These are phyloP conservation scores for Allobates femoralis DNA, from an alignment of 2,797 vertebrate genomes.

Conservation along the genomic window DNA sequence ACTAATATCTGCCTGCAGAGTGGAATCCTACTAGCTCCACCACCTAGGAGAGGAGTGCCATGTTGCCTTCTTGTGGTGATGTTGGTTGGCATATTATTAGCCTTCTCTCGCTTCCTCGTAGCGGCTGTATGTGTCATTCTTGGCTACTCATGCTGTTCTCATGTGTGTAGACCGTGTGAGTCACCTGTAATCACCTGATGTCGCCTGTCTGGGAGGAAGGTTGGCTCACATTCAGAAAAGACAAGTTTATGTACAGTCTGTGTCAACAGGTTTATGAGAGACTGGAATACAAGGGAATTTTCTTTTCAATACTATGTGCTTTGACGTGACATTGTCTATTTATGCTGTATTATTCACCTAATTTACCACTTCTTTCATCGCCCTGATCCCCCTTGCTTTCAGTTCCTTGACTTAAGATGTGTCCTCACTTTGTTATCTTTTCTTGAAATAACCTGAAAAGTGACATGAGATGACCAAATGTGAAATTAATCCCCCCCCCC, in stretches of 20 bases:
- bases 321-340: not conserved
- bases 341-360: not conserved
- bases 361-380: not conserved
- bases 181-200: conserved; percentile 56
- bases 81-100: conserved; percentile 1
- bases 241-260: not conserved
- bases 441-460: no score
- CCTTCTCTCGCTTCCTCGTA: conserved; percentile 21
- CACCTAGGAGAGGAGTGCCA: no score
- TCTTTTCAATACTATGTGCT: not conserved
- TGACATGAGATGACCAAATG: no score
- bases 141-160: conserved; percentile 36
- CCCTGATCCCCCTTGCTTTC: not conserved
- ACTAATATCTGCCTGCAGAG: no score
- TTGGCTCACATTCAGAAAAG: not conserved
- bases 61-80: not conserved
- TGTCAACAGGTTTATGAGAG: not conserved
- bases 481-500: no score
- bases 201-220: conserved; percentile 5
- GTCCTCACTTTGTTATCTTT: no score
- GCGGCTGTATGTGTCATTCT: not conserved
- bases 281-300: not conserved
- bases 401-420: no score
- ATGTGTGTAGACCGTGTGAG: conserved; percentile 32
- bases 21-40: no score